Evolutionary conservation across 2,113 vertebrate genomes (phyloP).

Genomic region (Dermatemys mawii): DNA sequence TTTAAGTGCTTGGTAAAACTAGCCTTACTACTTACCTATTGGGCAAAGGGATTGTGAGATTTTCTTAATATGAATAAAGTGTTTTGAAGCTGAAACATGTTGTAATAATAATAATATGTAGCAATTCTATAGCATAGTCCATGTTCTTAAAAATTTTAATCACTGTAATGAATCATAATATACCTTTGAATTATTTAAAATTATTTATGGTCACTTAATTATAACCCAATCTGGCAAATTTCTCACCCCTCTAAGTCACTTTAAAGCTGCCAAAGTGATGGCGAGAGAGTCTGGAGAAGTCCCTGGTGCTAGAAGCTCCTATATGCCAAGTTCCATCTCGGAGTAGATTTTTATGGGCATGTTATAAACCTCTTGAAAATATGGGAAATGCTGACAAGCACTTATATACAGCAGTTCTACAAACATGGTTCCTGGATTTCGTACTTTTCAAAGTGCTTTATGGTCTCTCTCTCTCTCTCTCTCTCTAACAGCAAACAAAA

Average conservation of each 20-base stretch:
- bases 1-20: not conserved
- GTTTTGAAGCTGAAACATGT: not conserved
- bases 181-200: not conserved
- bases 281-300: not conserved
- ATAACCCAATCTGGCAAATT: not conserved
- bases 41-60: not conserved
- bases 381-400: conserved; percentile 20
- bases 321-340: not conserved
- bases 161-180: too few species aligned
- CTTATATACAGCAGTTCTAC: not conserved
- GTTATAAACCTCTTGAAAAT: conserved; percentile 32
- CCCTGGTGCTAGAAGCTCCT: not conserved
- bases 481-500: not conserved
- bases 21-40: not conserved
- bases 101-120: not conserved
- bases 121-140: not conserved
- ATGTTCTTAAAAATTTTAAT: not conserved
- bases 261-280: not conserved
- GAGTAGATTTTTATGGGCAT: conserved; percentile 4
- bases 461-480: not conserved
- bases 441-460: conserved; percentile 8
- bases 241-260: not conserved
- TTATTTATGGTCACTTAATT: not conserved
- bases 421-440: not conserved
- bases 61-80: not conserved